Evolutionary conservation across 2,888 invertebrate genomes (phyloP).

Genomic region (Cactoblastis cactorum): DNA sequence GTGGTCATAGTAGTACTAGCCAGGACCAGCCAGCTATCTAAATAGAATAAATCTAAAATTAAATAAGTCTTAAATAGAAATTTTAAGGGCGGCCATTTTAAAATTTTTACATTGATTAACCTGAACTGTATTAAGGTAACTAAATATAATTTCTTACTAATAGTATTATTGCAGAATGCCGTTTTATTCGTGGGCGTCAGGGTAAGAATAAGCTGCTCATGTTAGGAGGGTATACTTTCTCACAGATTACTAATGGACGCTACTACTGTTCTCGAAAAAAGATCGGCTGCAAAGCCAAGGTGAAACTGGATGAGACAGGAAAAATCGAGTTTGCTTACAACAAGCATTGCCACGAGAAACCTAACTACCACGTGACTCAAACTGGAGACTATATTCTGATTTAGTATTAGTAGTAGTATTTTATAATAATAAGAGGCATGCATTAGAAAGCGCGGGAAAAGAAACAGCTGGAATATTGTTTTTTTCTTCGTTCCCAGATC

Average conservation of each 20-base stretch:
- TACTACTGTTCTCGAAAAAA: slow-evolving; percentile 26
- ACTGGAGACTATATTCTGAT: slow-evolving; percentile 7
- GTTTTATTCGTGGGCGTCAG: background rate
- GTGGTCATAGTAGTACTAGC: no score
- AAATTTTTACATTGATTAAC: no score
- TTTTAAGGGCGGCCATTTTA: no score
- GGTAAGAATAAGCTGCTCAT: slow-evolving; percentile 16
- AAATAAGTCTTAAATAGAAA: no score
- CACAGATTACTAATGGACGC: slow-evolving; percentile 13
- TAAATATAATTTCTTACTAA: background rate
- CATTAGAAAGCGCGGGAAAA: no score
- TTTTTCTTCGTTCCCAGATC: no score
- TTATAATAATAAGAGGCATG: no score
- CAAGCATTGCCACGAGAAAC: slow-evolving; percentile 9
- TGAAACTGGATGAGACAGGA: slow-evolving; percentile 1
- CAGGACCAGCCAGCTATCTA: no score
- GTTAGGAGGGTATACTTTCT: slow-evolving; percentile 25
- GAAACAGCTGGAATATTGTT: background rate
- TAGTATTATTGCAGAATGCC: background rate
- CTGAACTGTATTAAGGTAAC: no score
- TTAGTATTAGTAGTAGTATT: no score
- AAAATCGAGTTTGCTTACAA: background rate
- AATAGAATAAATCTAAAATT: no score
- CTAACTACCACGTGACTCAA: slow-evolving; percentile 6
- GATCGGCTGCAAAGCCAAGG: slow-evolving; percentile 25